These are phyloP conservation scores for Eretmocerus hayati DNA, from an alignment of 2,888 invertebrate species.

Conservation along the genomic window DNA sequence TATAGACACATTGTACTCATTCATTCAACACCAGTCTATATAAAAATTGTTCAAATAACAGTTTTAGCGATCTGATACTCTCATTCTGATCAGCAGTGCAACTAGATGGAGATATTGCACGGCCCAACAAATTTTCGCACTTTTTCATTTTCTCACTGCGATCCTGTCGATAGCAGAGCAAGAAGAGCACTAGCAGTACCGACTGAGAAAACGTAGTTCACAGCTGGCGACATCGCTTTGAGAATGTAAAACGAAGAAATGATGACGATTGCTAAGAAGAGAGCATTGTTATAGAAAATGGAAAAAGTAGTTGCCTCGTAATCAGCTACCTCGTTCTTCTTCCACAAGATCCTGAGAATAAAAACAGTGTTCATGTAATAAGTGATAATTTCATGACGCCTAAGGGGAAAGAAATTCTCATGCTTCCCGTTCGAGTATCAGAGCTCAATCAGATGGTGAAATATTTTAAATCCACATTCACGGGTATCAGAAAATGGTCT, in stretches of 20 bases:
- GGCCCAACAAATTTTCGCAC: no score
- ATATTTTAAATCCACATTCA: no score
- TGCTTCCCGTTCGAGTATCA: no score
- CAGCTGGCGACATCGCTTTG: slow-evolving; percentile 78
- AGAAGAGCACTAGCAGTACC: slow-evolving; percentile 82
- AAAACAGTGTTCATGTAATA: slow-evolving; percentile 5
- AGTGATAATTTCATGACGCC: no score
- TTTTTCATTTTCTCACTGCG: slow-evolving; percentile 55
- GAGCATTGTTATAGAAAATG: slow-evolving; percentile 97
- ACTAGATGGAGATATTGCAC: no score
- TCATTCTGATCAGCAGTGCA: no score
- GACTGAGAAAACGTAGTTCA: slow-evolving; percentile 92
- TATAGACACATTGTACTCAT: no score
- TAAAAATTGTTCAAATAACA: slow-evolving; percentile 24
- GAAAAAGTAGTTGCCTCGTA: slow-evolving; percentile 98
- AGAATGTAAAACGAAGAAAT: slow-evolving; percentile 90
- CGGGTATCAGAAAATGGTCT: no score
- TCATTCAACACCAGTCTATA: slow-evolving; percentile 31
- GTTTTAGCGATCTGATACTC: slow-evolving; percentile 23
- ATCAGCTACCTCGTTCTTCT: slow-evolving; percentile 99
- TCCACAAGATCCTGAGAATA: slow-evolving; percentile 84
- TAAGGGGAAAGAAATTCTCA: no score
- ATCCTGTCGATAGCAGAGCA: slow-evolving; percentile 92
- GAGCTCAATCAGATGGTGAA: no score
- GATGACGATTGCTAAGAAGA: slow-evolving; percentile 89